These are phyloP conservation scores for Sarcophaga variegata DNA, from an alignment of 2,888 invertebrate genomes.

Conservation along the genomic window DNA sequence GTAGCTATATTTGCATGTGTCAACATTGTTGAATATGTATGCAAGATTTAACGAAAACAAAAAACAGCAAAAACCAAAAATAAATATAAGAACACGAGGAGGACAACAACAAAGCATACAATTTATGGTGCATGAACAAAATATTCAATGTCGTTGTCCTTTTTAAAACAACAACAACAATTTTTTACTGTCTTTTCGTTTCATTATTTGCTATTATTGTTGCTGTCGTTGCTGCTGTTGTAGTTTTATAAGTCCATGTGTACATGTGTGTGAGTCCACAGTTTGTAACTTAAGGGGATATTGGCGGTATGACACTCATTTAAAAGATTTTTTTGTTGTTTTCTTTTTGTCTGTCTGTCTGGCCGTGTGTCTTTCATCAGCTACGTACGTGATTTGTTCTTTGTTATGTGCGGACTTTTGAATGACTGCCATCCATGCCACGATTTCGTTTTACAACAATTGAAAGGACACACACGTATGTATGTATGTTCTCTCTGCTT, in stretches of 20 bases:
- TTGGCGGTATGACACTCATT: slow-evolving; percentile 63
- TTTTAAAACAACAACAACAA: slow-evolving; percentile 47
- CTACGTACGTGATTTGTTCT: slow-evolving; percentile 60
- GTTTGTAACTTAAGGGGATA: slow-evolving; percentile 25
- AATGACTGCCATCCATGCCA: neutral
- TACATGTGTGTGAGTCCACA: neutral
- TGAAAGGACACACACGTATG: slow-evolving; percentile 14
- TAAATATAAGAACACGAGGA: neutral
- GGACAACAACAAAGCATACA: neutral
- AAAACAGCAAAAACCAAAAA: neutral
- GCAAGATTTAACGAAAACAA: neutral
- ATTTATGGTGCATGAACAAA: slow-evolving; percentile 24
- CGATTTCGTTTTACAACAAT: neutral
- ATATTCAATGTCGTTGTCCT: slow-evolving; percentile 70
- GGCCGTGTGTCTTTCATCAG: slow-evolving; percentile 33
- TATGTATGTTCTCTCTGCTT: slow-evolving; percentile 8
- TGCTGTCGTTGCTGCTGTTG: neutral
- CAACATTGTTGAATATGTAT: slow-evolving; percentile 30
- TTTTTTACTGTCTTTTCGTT: slow-evolving; percentile 17
- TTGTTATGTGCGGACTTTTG: slow-evolving; percentile 50
- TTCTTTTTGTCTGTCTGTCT: slow-evolving; percentile 1
- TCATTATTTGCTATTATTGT: slow-evolving; percentile 47
- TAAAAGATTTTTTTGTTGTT: slow-evolving; percentile 43
- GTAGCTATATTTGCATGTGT: slow-evolving; percentile 7
- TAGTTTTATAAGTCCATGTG: neutral